phyloP scores from a whole-genome alignment of 2,113 vertebrate species.

The Nibea albiflora region DNA sequence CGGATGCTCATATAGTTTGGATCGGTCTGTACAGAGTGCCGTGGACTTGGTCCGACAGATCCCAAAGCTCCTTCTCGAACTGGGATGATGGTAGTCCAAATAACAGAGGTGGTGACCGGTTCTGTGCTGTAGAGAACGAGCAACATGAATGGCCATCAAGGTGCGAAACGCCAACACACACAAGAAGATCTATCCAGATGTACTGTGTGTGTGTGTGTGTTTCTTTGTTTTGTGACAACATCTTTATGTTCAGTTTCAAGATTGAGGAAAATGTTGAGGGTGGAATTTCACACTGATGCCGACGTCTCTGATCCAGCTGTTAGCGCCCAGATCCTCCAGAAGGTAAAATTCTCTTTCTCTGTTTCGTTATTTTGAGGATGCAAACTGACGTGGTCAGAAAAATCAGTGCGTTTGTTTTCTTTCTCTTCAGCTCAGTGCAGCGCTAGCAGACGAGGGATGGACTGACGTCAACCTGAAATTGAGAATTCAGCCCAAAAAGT shows the following conservation, averaged over 20 bases:
- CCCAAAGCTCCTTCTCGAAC: background rate
- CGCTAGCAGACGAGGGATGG: background rate
- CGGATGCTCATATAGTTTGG: accelerated
- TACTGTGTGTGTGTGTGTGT: too few relatives aligned
- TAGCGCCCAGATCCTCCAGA: constrained; percentile 22
- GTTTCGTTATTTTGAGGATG: too few relatives aligned
- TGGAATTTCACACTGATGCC: background rate
- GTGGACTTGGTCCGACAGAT: constrained; percentile 45
- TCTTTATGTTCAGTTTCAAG: constrained; percentile 7
- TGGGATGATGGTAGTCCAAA: background rate
- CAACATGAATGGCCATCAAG: background rate
- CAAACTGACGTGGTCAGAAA: too few relatives aligned
- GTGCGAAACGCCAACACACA: too few relatives aligned
- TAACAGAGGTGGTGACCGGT: too few relatives aligned
- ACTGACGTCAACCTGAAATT: constrained; percentile 21
- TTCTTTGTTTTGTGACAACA: background rate
- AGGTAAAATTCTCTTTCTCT: constrained; percentile 14
- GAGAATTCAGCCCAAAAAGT: constrained; percentile 12
- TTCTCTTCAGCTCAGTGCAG: constrained; percentile 10
- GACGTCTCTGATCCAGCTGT: constrained; percentile 11
- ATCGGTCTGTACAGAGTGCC: constrained; percentile 35
- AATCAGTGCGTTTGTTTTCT: background rate
- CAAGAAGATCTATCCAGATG: background rate
- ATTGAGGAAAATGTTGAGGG: background rate
- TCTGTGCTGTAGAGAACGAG: accelerated